Evolutionary conservation across 2,113 vertebrate genomes (phyloP).

Genomic region (Sinocyclocheilus grahami): DNA sequence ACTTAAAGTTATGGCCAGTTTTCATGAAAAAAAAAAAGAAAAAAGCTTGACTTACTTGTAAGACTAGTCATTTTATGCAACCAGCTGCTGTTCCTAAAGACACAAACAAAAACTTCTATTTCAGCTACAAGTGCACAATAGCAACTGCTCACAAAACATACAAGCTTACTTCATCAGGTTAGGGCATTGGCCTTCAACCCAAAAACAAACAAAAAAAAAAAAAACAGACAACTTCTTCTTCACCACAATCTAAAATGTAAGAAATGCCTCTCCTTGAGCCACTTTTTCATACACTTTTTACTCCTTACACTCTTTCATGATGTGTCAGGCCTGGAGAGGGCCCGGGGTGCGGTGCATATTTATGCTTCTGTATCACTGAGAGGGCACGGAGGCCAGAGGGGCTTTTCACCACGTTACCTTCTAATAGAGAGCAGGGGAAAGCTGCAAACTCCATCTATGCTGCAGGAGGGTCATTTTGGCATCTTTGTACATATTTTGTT

Average conservation of each 20-base stretch:
- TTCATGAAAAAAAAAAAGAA: no score
- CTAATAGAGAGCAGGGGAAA: conserved; percentile 2
- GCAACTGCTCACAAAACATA: not conserved
- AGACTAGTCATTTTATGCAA: no score
- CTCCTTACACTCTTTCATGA: conserved; percentile 22
- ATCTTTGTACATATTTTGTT: conserved; percentile 17
- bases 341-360: conserved; percentile 7
- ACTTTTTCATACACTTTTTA: conserved; percentile 25
- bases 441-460: conserved; percentile 20
- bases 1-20: no score
- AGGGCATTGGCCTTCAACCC: not conserved
- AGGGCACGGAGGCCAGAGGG: not conserved
- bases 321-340: conserved; percentile 14
- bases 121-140: not conserved
- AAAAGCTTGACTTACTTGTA: no score
- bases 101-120: not conserved
- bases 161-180: not conserved
- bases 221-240: not conserved
- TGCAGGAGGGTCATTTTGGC: conserved; percentile 1
- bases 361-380: not conserved
- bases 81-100: not conserved
- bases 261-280: not conserved
- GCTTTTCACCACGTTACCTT: conserved; percentile 13
- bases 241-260: not conserved
- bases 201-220: not conserved